phyloP scores from a whole-genome alignment of 2,888 invertebrate genomes.

The Sminthurinus aureus region DNA sequence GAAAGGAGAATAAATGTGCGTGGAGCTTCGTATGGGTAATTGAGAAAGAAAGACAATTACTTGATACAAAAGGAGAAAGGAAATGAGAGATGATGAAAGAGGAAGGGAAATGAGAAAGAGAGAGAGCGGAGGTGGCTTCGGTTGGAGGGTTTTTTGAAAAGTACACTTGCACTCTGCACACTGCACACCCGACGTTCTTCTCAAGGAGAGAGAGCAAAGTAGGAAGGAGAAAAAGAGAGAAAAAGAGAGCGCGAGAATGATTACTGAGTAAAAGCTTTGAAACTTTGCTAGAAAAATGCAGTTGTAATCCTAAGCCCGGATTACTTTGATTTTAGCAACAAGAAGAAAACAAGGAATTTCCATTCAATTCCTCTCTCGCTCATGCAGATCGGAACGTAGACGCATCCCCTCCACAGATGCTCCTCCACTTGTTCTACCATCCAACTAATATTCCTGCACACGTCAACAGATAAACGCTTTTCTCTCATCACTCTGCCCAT shows the following conservation, averaged over 20 bases:
- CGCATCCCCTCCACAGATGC: neutral
- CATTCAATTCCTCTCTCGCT: slow-evolving; percentile 22
- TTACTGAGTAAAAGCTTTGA: neutral
- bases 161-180: neutral
- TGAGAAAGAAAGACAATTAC: too few species aligned
- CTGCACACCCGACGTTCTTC: neutral
- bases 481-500: neutral
- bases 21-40: too few species aligned
- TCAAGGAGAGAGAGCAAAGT: neutral
- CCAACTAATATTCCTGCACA: neutral
- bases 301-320: slow-evolving; percentile 32
- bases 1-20: too few species aligned
- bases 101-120: neutral
- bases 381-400: neutral
- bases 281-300: slow-evolving; percentile 28
- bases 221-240: neutral
- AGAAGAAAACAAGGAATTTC: slow-evolving; percentile 28
- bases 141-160: neutral
- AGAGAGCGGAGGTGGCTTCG: too few species aligned
- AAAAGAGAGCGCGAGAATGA: neutral
- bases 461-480: neutral
- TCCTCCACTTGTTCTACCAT: neutral
- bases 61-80: neutral
- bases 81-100: neutral
- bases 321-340: slow-evolving; percentile 29